A percentile compares a stretch with the other conserved stretches of the same genome.
Evolutionary conservation across 2,797 vertebrate species (phyloP).

Genomic region (Tokudaia tokunoshimensis): DNA sequence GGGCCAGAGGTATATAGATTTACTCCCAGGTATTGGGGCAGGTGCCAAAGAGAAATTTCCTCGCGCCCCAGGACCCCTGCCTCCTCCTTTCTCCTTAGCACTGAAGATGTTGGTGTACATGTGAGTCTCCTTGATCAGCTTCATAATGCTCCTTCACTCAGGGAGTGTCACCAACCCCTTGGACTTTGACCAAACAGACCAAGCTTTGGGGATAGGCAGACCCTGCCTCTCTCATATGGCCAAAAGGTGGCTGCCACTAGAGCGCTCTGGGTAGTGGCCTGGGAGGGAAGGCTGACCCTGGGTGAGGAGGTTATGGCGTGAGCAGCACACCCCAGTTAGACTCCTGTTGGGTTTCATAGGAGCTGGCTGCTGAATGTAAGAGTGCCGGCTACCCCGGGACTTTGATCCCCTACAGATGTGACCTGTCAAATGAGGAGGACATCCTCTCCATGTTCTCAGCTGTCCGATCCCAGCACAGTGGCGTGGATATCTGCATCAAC

Average conservation of each 20-base stretch:
- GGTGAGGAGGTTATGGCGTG: slow-evolving; percentile 40
- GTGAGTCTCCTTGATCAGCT: neutral
- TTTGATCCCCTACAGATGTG: slow-evolving; percentile 97
- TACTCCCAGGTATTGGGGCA: neutral
- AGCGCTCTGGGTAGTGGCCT: neutral
- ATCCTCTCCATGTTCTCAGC: slow-evolving; percentile 99
- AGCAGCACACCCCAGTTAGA: slow-evolving; percentile 77
- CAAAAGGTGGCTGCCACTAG: neutral
- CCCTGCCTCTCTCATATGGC: neutral
- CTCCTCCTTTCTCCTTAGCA: neutral
- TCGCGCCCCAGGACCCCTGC: neutral
- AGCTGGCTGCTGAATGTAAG: slow-evolving; percentile 96
- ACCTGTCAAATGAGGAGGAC: slow-evolving; percentile 96
- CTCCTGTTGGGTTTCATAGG: slow-evolving; percentile 88
- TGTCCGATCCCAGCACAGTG: slow-evolving; percentile 94
- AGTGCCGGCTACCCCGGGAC: slow-evolving; percentile 95
- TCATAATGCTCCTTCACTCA: neutral
- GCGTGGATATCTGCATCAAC: slow-evolving; percentile 98
- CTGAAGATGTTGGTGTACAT: neutral
- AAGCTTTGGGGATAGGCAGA: slow-evolving; percentile 36
- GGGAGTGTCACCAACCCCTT: neutral
- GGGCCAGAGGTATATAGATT: neutral
- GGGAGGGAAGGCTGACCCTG: neutral
- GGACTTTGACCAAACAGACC: slow-evolving; percentile 62
- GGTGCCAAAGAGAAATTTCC: slow-evolving; percentile 20